Percentiles rank a stretch among this genome's conserved stretches.
These are phyloP conservation scores for Drosophila varians DNA, from an alignment of 1,140 invertebrate species.

Conservation along the genomic window DNA sequence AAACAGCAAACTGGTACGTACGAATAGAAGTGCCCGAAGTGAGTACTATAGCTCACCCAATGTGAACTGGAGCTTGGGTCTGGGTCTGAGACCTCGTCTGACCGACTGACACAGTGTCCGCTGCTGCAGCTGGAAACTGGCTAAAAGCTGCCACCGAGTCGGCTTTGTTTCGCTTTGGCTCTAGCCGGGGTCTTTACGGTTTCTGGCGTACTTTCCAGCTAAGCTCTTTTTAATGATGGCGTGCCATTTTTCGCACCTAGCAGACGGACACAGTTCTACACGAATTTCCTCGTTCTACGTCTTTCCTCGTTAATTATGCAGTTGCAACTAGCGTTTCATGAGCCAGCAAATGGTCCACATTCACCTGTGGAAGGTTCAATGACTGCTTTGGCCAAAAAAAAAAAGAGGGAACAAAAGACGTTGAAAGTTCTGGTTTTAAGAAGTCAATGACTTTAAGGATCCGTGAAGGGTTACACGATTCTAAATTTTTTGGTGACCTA, in stretches of 20 bases:
- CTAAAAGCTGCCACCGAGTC: not conserved
- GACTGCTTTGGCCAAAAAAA: constrained; percentile 49
- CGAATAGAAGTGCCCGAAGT: constrained; percentile 6
- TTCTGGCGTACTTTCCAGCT: constrained; percentile 53
- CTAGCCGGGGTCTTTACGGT: constrained; percentile 52
- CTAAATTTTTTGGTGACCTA: no score
- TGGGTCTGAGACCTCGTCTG: constrained; percentile 47
- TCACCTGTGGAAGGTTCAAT: constrained; percentile 52
- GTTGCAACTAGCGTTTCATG: constrained; percentile 60
- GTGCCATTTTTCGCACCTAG: constrained; percentile 72
- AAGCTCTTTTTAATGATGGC: constrained; percentile 78
- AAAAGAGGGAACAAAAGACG: constrained; percentile 4
- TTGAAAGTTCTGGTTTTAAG: constrained; percentile 16
- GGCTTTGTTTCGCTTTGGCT: constrained; percentile 18
- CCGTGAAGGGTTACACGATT: constrained; percentile 9
- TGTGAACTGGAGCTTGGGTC: constrained; percentile 14
- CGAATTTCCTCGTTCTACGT: constrained; percentile 62
- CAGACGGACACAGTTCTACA: constrained; percentile 47
- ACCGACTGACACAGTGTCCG: constrained; percentile 71
- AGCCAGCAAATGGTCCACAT: constrained; percentile 59
- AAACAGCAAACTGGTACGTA: constrained; percentile 48
- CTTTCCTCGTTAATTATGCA: constrained; percentile 66
- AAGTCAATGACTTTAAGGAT: constrained; percentile 46
- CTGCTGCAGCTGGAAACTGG: constrained; percentile 30
- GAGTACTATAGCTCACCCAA: not conserved